These are phyloP conservation scores for Drosophila littoralis DNA, from an alignment of 1,140 invertebrate species.

Conservation along the genomic window DNA sequence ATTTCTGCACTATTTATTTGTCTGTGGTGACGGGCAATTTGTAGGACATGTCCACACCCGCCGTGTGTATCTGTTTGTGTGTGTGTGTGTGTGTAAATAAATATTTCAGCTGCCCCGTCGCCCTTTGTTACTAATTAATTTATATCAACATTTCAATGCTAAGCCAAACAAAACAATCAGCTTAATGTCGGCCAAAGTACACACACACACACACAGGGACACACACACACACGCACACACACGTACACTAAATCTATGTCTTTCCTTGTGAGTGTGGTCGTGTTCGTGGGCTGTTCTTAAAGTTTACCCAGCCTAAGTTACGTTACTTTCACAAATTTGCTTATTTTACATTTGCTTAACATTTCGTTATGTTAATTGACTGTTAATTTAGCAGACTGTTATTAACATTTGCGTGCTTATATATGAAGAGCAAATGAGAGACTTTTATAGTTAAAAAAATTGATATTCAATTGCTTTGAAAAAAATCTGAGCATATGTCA, in stretches of 20 bases:
- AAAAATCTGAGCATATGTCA: too few relatives aligned
- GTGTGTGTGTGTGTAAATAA: slow-evolving; percentile 49
- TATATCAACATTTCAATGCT: slow-evolving; percentile 83
- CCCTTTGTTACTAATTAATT: slow-evolving; percentile 77
- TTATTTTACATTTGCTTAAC: too few relatives aligned
- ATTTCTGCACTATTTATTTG: slow-evolving; percentile 61
- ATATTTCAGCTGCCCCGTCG: slow-evolving; percentile 50
- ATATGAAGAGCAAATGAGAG: too few relatives aligned
- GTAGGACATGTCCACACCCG: slow-evolving; percentile 9
- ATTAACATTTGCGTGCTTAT: too few relatives aligned
- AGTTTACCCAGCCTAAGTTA: neutral
- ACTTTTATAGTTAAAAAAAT: too few relatives aligned
- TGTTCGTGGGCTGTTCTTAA: neutral
- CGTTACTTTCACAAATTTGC: neutral
- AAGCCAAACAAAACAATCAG: slow-evolving; percentile 81
- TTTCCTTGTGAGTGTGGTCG: neutral
- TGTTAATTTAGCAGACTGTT: too few relatives aligned
- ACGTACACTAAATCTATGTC: slow-evolving; percentile 8
- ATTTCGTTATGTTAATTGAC: too few relatives aligned
- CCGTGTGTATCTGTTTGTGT: slow-evolving; percentile 6
- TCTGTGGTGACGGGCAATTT: slow-evolving; percentile 32
- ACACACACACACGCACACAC: slow-evolving; percentile 4
- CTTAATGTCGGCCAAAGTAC: slow-evolving; percentile 70
- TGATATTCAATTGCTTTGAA: too few relatives aligned
- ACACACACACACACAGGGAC: slow-evolving; percentile 10